Base-by-base conservation (phyloP, 2,888 invertebrate genomes). In the Pinctada fucata region DNA sequence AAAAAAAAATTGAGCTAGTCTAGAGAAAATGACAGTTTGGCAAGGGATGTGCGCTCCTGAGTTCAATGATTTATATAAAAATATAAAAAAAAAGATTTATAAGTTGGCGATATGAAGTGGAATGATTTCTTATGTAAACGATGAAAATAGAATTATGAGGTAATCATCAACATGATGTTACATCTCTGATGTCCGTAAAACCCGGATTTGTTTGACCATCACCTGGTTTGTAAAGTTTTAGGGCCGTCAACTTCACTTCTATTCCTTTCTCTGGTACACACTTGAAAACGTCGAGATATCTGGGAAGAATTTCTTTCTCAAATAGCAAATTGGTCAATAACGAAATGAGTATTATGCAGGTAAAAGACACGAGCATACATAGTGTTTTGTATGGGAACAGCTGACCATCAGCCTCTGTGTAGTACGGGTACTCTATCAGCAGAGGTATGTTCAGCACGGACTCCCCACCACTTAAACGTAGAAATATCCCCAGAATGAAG, bases 361-460 rank as follows among this genome's bases (percentile, higher is more conserved):
- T 31, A 67, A 92, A 84, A n/a, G 90, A 88, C 85, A 97, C 90
- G 76, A 96, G 87, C 99, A 99, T 99, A 69, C 97, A 96, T 94
- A 98, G 95, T 50, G 99, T 99, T 88, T 98, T 94, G 94, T 98
- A 99, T 13, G 99, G 99, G 93, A 99, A 99, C 90, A 96, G 94
- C 93, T 99, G 99, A 51, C 83, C 64, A 45, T 79, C 82, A 3
- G 86, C 85, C 45, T 87, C 84, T 70, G 89, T 85, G 83, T 88
- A 93, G 67, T 82, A 85, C 0, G 92, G 92, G 83, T 88, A 93
- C 76, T 90, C 85, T 67, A 93, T 91, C 50, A 90, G 67, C 2
- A 91, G 84, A 3, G 86, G 86, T 45, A 93, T 82, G 16, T 83
- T 69, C 16, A 93, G 87, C 3, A 90, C 84, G 0, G 83, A 81